These are phyloP conservation scores for Antrozous pallidus DNA, from an alignment of 2,797 vertebrate species.

Conservation along the genomic window DNA sequence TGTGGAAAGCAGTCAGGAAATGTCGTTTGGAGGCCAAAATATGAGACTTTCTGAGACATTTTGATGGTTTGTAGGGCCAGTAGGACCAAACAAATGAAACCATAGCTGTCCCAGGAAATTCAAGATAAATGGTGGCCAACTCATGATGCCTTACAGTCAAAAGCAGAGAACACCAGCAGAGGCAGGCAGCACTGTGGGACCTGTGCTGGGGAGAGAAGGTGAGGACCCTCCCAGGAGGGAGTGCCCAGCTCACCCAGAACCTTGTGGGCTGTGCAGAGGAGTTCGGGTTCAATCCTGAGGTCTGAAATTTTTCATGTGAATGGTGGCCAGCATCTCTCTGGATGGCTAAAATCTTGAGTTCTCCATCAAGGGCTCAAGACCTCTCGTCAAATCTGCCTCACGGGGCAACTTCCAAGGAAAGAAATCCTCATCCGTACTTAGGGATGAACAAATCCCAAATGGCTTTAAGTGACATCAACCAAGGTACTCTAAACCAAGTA, in stretches of 20 bases:
- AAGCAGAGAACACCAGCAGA: not conserved
- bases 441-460: not conserved
- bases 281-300: too few species aligned
- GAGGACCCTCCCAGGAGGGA: not conserved
- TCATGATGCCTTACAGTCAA: not conserved
- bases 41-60: conserved; percentile 36
- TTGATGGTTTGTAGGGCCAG: conserved; percentile 29
- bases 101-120: conserved; percentile 32
- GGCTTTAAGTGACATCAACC: not conserved
- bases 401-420: not conserved
- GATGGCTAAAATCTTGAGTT: not conserved
- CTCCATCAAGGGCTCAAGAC: not conserved
- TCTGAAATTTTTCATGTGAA: not conserved
- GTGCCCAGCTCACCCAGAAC: not conserved
- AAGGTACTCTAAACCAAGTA: not conserved
- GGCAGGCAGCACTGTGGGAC: not conserved
- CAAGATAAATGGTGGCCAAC: conserved; percentile 14
- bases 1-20: not conserved
- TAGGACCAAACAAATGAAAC: conserved; percentile 12
- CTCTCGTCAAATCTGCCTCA: not conserved
- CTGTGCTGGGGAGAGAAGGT: not conserved
- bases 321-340: not conserved
- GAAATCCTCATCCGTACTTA: not conserved
- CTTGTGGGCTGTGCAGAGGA: too few species aligned
- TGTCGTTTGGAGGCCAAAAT: conserved; percentile 30